These are phyloP conservation scores for Blastomussa wellsi DNA, from an alignment of 92 coral and sea anemone species.

Conservation along the genomic window DNA sequence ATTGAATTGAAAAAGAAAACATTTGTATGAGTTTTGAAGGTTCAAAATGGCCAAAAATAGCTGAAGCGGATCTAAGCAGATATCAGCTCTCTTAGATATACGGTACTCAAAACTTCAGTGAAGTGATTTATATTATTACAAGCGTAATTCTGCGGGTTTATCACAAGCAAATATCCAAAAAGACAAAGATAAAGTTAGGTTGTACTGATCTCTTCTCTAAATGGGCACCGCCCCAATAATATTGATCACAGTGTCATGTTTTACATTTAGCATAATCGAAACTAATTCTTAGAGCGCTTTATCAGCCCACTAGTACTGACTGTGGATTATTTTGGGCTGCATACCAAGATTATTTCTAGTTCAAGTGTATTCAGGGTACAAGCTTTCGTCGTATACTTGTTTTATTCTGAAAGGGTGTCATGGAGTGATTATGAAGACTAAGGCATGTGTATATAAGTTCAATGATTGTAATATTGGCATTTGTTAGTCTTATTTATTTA, in stretches of 20 bases:
- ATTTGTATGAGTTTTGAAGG: background rate
- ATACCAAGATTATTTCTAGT: background rate
- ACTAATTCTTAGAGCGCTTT: no score
- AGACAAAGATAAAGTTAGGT: background rate
- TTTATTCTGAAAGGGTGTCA: no score
- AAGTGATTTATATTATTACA: background rate
- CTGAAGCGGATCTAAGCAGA: background rate
- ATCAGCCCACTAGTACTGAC: background rate
- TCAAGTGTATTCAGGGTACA: background rate
- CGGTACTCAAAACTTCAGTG: background rate
- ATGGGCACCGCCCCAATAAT: no score
- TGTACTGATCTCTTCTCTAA: no score
- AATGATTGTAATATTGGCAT: no score
- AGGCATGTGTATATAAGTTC: no score
- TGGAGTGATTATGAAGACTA: no score
- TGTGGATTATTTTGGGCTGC: background rate
- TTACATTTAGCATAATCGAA: no score
- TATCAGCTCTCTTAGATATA: background rate
- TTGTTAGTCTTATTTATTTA: no score
- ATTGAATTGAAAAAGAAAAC: no score
- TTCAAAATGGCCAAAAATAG: background rate
- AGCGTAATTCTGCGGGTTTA: background rate
- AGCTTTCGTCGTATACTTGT: background rate
- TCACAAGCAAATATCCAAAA: background rate
- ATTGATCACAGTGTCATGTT: no score